Conservation (phyloP, 1,140 invertebrate genomes). For the Musca domestica region DNA sequence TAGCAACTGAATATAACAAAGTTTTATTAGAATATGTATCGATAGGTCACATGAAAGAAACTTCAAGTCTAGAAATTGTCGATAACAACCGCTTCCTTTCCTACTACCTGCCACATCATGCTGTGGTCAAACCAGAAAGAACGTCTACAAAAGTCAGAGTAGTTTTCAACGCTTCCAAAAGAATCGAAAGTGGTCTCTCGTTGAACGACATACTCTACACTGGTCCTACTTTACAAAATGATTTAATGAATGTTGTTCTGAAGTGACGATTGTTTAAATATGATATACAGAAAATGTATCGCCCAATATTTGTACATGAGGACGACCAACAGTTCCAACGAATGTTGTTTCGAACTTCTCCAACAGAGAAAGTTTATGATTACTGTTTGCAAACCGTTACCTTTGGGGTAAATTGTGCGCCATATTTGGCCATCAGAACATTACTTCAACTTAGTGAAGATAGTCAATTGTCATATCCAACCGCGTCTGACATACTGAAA, state of each 20-base stretch:
- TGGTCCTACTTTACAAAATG: too few relatives aligned
- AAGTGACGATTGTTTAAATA: not conserved
- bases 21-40: not conserved
- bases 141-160: too few relatives aligned
- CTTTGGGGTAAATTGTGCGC: not conserved
- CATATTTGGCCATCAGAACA: conserved; percentile 2
- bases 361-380: not conserved
- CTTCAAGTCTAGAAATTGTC: not conserved
- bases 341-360: not conserved
- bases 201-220: too few relatives aligned
- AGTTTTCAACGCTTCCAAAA: not conserved
- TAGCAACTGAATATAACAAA: not conserved
- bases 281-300: not conserved
- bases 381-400: not conserved
- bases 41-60: not conserved
- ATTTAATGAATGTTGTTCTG: too few relatives aligned
- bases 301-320: not conserved
- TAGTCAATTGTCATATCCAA: not conserved
- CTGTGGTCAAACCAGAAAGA: too few relatives aligned
- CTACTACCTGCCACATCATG: not conserved
- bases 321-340: not conserved
- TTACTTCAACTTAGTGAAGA: not conserved
- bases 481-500: not conserved
- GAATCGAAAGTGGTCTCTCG: too few relatives aligned
- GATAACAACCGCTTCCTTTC: not conserved